Evolutionary conservation across 2,888 invertebrate species (phyloP).

Genomic region (Hoplodrina blanda): DNA sequence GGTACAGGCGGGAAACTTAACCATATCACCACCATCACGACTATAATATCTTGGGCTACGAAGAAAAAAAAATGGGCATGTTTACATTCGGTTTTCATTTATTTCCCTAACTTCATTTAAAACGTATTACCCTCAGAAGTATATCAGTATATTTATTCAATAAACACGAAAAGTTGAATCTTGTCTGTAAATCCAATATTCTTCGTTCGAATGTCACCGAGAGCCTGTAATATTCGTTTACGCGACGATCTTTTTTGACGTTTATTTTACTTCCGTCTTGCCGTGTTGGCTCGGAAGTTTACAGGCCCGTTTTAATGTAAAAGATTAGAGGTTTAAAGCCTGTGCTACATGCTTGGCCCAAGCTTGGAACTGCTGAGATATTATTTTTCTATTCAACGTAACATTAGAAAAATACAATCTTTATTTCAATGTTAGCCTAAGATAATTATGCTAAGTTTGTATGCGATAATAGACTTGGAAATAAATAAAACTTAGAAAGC

Average conservation of each 20-base stretch:
- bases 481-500: too few species aligned
- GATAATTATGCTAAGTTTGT: too few species aligned
- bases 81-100: slow-evolving; percentile 5
- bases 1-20: too few species aligned
- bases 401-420: too few species aligned
- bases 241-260: slow-evolving; percentile 47
- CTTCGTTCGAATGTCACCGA: slow-evolving; percentile 62
- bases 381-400: too few species aligned
- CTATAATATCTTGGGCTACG: too few species aligned
- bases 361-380: too few species aligned
- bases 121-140: slow-evolving; percentile 41
- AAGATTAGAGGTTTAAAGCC: background rate
- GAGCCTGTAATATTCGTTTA: slow-evolving; percentile 59
- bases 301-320: too few species aligned
- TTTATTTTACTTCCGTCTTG: slow-evolving; percentile 38
- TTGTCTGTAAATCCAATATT: slow-evolving; percentile 64
- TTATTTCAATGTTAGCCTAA: too few species aligned
- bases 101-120: slow-evolving; percentile 12
- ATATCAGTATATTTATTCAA: slow-evolving; percentile 60
- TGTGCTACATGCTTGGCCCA: background rate
- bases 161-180: slow-evolving; percentile 60
- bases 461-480: too few species aligned
- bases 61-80: background rate
- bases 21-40: too few species aligned
- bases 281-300: slow-evolving; percentile 3